Conservation (phyloP, 2,113 vertebrate genomes). For the Sclerurus mexicanus region DNA sequence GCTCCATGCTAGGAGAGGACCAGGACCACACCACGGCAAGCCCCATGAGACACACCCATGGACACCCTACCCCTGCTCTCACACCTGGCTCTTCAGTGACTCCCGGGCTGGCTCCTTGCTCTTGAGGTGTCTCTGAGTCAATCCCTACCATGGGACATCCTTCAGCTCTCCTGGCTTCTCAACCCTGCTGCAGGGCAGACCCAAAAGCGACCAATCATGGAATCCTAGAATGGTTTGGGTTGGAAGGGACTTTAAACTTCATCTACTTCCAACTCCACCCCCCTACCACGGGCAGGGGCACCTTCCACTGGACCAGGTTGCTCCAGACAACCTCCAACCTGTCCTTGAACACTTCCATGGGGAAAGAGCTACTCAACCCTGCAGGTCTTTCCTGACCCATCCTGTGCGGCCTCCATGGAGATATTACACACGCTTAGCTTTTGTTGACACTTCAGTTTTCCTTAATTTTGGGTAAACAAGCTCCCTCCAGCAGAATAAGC, state of each 20-base stretch:
- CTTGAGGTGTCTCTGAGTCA: not conserved
- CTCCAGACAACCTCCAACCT: not conserved
- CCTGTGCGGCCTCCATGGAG: not conserved
- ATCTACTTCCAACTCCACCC: not conserved
- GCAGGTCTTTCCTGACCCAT: not conserved
- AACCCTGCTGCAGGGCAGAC: not conserved
- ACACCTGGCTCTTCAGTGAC: not conserved
- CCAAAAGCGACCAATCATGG: not conserved
- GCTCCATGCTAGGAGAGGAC: not conserved
- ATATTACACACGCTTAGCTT: not conserved
- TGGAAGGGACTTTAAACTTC: not conserved
- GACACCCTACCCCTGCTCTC: not conserved
- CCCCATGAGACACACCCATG: not conserved
- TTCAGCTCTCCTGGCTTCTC: not conserved
- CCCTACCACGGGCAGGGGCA: not conserved
- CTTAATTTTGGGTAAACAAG: slow-evolving; percentile 1
- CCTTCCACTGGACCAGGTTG: not conserved
- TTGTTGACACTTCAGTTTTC: not conserved
- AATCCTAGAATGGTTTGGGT: not conserved
- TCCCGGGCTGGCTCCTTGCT: not conserved
- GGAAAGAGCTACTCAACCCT: not conserved
- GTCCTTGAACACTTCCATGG: not conserved
- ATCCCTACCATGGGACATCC: rapidly evolving
- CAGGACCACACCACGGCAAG: not conserved
- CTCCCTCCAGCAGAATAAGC: not conserved